Evolutionary conservation across 2,797 vertebrate species (phyloP).

Genomic region (Aphelocoma californica): DNA sequence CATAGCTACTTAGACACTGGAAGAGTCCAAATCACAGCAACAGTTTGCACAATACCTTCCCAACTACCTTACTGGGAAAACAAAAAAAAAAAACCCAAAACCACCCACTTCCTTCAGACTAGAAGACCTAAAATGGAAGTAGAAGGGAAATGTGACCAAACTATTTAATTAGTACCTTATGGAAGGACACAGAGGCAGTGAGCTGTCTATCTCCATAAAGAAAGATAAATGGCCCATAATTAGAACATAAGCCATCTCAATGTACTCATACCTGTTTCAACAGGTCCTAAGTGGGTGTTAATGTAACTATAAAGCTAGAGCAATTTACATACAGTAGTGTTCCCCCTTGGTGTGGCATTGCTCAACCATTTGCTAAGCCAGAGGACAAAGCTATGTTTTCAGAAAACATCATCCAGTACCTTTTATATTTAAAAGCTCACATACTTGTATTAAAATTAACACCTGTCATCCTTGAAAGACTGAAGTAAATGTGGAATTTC

Average conservation of each 20-base stretch:
- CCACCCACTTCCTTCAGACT: not conserved
- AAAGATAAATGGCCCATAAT: not conserved
- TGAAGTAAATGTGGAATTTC: not conserved
- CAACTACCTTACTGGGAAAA: not conserved
- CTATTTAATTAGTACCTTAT: not conserved
- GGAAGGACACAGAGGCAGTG: not conserved
- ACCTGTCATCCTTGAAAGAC: not conserved
- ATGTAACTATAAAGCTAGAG: not conserved
- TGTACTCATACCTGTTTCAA: not conserved
- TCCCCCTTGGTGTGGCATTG: not conserved
- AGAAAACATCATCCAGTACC: not conserved
- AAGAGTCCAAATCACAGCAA: not conserved
- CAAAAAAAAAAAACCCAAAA: not conserved
- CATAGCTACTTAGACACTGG: not conserved
- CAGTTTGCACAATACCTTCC: not conserved
- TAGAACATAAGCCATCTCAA: not conserved
- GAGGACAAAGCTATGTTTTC: not conserved
- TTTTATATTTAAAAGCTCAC: not conserved
- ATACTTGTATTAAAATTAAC: not conserved
- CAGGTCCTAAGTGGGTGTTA: conserved; percentile 11
- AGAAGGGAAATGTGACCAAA: not conserved
- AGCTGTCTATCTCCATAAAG: not conserved
- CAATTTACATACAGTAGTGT: not conserved
- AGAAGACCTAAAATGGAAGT: not conserved
- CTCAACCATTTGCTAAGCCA: not conserved